Conservation (phyloP, 2,113 vertebrate species). For the Excalfactoria chinensis region DNA sequence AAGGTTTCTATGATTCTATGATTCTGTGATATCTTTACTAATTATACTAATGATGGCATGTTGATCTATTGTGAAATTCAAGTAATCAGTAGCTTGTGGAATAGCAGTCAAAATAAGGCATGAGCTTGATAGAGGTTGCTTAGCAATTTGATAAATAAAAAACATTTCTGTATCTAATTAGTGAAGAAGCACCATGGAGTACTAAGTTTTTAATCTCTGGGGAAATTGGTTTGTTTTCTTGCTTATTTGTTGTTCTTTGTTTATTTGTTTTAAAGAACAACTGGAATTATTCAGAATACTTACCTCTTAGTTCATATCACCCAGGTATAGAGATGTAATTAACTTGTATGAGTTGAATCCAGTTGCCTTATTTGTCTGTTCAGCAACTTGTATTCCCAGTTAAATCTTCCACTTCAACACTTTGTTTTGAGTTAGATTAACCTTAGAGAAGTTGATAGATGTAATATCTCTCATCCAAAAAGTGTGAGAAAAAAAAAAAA, state of each 20-base stretch:
- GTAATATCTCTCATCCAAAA: neutral
- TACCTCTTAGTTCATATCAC: neutral
- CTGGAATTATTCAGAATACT: neutral
- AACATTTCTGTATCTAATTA: neutral
- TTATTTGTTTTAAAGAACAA: neutral
- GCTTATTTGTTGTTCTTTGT: neutral
- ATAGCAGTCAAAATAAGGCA: neutral
- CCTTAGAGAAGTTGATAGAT: neutral
- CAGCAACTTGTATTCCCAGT: neutral
- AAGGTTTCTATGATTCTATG: too few species aligned
- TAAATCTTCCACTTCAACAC: neutral
- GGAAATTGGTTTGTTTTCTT: neutral
- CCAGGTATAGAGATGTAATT: neutral
- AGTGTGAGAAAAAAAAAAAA: neutral
- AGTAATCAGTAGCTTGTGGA: neutral
- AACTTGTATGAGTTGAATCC: neutral
- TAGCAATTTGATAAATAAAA: neutral
- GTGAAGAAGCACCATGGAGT: neutral
- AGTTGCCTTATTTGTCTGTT: neutral
- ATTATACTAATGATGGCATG: neutral
- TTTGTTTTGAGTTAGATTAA: slow-evolving; percentile 3
- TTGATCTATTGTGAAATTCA: neutral
- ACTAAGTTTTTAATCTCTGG: neutral
- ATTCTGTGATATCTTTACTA: neutral
- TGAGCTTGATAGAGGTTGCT: neutral